Base-by-base conservation (phyloP, 2,888 invertebrate genomes). In the Scaptomyza parva region DNA sequence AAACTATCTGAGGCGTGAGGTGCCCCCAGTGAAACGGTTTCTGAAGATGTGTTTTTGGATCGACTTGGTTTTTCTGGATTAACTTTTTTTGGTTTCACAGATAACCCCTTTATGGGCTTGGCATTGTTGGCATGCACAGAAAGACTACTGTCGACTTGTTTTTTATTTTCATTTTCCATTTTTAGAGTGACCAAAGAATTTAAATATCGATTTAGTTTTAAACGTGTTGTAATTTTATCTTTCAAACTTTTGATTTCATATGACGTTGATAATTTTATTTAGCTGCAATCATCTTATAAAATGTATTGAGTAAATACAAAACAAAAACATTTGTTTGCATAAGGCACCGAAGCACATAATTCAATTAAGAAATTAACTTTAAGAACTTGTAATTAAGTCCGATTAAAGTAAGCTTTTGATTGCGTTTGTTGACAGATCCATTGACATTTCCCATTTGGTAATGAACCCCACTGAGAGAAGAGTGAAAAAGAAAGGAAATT, bases 191-290 rank as follows among this genome's bases (percentile, higher is more conserved):
- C 6, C 8, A 35, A 28, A 14, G 9, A 7, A 7, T 18, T 30
- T 9, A 22, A 11, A 33, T 12, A 35, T n/a, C 0, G 3, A 70
- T 44, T 70, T 70, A 20, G 12, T 2, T 40, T 8, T 0, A 3
- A 3, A 18, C 17, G n/a, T 33, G 5, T 18, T 11, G 18, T 8
- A 26, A 37, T 43, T 43, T 2, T 24, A 24, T 41, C 3, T 35
- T 9, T 54, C 28, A 30, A 50, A 30, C 8, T n/a, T 9, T 39
- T 11, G 30, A 63, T 6, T 26, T 47, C 11, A 41, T 26, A 9
- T 11, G 3, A 6, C 18, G 30, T 61, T 48, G n/a, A n/a, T 22
- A 20, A 7, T 6, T 22, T 33, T 5, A 35, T 17, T 17, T 5
- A 43, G 8, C 8, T 35, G n/a, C 14, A 35, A 14, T 14, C 14